Base-by-base conservation (phyloP, 1,140 invertebrate genomes). In the Cydia pomonella region DNA sequence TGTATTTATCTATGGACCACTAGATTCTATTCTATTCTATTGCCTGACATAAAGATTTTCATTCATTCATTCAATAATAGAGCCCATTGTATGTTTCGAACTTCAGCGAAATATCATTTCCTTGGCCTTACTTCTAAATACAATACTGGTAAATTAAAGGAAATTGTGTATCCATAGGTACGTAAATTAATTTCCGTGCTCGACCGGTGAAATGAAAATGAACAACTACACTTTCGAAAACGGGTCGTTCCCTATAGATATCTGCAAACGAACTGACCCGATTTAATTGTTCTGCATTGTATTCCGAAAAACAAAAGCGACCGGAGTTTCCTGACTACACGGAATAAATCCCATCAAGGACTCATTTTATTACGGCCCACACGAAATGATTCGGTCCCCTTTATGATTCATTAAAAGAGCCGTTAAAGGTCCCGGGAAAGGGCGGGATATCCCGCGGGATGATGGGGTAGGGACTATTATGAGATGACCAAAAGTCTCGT, bases 361-460 rank as follows among this genome's bases (percentile, higher is more conserved):
- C 64, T 69, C 64, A n/a, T 33, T 69, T 29, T 41, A 69, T 69
- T 33, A 23, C 21, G 18, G 10, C 27, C 64, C 29, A 9, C 64
- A 33, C 64, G 29, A 69, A 33, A 69, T 33, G 64, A 33, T 69
- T 41, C 64, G 27, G 29, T 33, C 4, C 21, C 64, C 29, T 69
- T 69, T 69, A 69, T 69, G 33, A 69, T 38, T 69, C 27, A 69
- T 69, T 69, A 69, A 59, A 59, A 69, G 33, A 38, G 64, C 64
- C n/a, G 18, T 69, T 33, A 69, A 69, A 69, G 29, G 16, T 38
- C 27, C 63, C 63, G 63, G 63, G 25, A 66, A 29, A 29, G 27
- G 50, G 16, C 53, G 53, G 64, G 29, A 33, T 5, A 38, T 69
- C 64, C 33, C 64, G 64, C 64, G 27, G 27, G 25, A 33, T 23